These are phyloP conservation scores for Thera britannica DNA, from an alignment of 2,888 invertebrate species.

Conservation along the genomic window DNA sequence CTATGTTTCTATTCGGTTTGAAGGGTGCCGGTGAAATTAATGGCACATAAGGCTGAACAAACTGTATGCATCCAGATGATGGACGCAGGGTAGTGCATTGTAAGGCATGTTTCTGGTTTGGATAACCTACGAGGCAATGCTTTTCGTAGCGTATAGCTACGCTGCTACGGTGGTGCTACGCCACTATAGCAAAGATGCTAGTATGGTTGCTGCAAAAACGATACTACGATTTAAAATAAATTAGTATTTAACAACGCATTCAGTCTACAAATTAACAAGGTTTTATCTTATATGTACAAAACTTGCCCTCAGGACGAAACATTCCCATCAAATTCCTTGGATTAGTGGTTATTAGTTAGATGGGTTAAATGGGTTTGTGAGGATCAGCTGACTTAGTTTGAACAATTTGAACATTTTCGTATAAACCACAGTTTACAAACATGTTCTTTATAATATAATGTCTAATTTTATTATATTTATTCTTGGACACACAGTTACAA, in stretches of 20 bases:
- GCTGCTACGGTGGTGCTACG: slow-evolving; percentile 2
- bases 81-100: too few relatives aligned
- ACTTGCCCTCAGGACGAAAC: slow-evolving; percentile 48
- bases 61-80: too few relatives aligned
- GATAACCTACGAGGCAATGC: background rate
- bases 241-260: too few relatives aligned
- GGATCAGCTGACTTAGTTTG: slow-evolving; percentile 43
- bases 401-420: slow-evolving; percentile 39
- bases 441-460: background rate
- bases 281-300: slow-evolving; percentile 4
- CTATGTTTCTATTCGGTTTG: too few relatives aligned
- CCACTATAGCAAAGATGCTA: background rate
- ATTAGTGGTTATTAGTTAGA: slow-evolving; percentile 47
- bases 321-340: slow-evolving; percentile 55
- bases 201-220: background rate
- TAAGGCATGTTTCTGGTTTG: too few relatives aligned
- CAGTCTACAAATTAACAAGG: background rate
- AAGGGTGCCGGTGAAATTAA: too few relatives aligned
- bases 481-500: too few relatives aligned
- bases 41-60: too few relatives aligned
- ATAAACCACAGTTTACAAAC: slow-evolving; percentile 17
- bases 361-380: slow-evolving; percentile 50
- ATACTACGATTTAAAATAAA: too few relatives aligned
- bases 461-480: too few relatives aligned
- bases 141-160: background rate